Conservation (phyloP, 2,113 vertebrate species). For the Paratilapia polleni region DNA sequence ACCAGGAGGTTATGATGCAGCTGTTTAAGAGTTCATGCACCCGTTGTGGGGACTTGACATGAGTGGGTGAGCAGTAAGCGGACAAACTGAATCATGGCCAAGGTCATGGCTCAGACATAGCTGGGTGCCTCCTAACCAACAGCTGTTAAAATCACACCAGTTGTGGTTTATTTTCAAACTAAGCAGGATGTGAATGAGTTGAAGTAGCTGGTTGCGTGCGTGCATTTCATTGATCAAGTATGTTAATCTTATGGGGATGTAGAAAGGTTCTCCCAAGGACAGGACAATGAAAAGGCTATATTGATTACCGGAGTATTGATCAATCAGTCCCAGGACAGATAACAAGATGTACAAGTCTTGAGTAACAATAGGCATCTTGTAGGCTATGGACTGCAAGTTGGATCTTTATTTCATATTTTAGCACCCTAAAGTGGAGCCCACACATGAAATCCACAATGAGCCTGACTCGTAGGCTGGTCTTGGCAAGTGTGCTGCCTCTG, state of each 20-base stretch:
- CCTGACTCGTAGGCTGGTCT: conserved; percentile 1
- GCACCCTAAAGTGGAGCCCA: not conserved
- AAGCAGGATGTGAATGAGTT: conserved; percentile 30
- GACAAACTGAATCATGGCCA: conserved; percentile 59
- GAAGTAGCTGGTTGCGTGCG: conserved; percentile 40
- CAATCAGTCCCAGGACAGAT: conserved; percentile 66
- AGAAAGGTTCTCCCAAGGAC: conserved; percentile 76
- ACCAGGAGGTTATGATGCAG: conserved; percentile 55
- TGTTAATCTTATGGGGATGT: conserved; percentile 72
- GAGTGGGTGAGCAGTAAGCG: conserved; percentile 51
- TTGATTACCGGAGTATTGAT: conserved; percentile 69
- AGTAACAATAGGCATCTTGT: conserved; percentile 57
- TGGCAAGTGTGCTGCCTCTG: conserved; percentile 8
- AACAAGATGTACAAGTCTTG: conserved; percentile 70
- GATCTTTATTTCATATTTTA: conserved; percentile 19
- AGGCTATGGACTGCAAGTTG: conserved; percentile 34
- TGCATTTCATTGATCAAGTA: conserved; percentile 68
- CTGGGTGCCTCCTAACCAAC: conserved; percentile 55
- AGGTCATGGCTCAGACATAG: conserved; percentile 68
- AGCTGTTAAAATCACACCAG: conserved; percentile 67
- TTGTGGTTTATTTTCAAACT: conserved; percentile 56
- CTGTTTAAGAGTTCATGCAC: conserved; percentile 54
- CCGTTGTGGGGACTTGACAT: conserved; percentile 25
- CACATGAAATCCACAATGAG: not conserved
- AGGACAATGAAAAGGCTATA: conserved; percentile 67